A percentile compares a stretch with the other conserved stretches of the same genome.
Conservation (phyloP, 2,888 invertebrate species). For the Amphipoea lucens region DNA sequence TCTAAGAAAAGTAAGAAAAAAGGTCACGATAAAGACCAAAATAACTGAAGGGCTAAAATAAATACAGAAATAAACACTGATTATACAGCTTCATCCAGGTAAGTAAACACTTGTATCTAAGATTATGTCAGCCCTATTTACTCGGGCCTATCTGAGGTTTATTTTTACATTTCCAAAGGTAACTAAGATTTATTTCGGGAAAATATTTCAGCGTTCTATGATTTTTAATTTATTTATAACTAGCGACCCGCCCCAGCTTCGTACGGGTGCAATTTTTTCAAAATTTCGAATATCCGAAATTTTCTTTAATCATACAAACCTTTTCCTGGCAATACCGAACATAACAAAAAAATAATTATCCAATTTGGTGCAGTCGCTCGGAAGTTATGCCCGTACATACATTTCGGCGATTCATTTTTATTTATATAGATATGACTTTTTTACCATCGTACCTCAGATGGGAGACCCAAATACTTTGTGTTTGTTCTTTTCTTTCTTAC, state of each 20-base stretch:
- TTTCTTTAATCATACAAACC: too few species aligned
- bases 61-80: slow-evolving; percentile 29
- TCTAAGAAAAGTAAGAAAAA: not conserved
- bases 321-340: too few species aligned
- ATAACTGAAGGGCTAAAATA: slow-evolving; percentile 13
- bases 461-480: not conserved
- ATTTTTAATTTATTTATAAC: not conserved
- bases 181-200: slow-evolving; percentile 5
- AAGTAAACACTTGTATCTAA: slow-evolving; percentile 30
- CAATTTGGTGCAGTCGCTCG: too few species aligned
- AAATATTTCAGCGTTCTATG: slow-evolving; percentile 10
- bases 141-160: slow-evolving; percentile 14
- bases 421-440: too few species aligned
- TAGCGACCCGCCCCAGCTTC: too few species aligned
- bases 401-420: too few species aligned
- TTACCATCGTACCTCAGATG: not conserved
- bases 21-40: not conserved
- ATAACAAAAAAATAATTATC: too few species aligned
- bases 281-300: too few species aligned
- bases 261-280: too few species aligned
- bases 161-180: slow-evolving; percentile 28
- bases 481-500: not conserved
- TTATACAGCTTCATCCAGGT: slow-evolving; percentile 25
- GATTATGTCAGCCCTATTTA: slow-evolving; percentile 33
- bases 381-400: too few species aligned